Conservation (phyloP, 2,113 vertebrate species). For the Conger conger region DNA sequence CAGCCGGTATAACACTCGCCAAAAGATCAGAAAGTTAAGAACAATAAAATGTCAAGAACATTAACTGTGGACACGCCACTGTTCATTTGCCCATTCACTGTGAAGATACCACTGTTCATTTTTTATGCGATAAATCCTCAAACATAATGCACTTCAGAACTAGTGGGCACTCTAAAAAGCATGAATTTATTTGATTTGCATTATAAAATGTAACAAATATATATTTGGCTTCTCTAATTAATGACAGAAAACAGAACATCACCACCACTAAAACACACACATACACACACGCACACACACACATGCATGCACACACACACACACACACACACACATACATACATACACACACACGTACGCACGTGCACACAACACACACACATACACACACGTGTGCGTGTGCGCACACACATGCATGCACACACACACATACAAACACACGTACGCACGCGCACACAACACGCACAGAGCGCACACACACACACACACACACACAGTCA, state of each 20-base stretch:
- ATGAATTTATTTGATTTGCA: background rate
- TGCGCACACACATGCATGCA: background rate
- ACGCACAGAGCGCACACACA: background rate
- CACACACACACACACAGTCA: background rate
- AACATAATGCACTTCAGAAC: no score
- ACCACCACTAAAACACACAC: background rate
- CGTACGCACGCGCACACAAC: background rate
- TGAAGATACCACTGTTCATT: no score
- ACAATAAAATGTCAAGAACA: no score
- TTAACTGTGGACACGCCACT: no score
- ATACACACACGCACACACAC: background rate
- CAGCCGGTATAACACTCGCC: background rate
- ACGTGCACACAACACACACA: background rate
- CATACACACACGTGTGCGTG: background rate
- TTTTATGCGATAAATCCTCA: no score
- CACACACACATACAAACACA: background rate
- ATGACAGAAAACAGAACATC: background rate
- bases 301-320: background rate
- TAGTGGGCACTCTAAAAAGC: no score
- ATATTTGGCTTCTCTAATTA: background rate
- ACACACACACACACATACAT: background rate
- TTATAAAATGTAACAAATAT: background rate
- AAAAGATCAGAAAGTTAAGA: no score
- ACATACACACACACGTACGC: background rate
- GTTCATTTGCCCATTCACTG: no score